These are phyloP conservation scores for Caradrina kadenii DNA, from an alignment of 2,888 invertebrate species.

Conservation along the genomic window DNA sequence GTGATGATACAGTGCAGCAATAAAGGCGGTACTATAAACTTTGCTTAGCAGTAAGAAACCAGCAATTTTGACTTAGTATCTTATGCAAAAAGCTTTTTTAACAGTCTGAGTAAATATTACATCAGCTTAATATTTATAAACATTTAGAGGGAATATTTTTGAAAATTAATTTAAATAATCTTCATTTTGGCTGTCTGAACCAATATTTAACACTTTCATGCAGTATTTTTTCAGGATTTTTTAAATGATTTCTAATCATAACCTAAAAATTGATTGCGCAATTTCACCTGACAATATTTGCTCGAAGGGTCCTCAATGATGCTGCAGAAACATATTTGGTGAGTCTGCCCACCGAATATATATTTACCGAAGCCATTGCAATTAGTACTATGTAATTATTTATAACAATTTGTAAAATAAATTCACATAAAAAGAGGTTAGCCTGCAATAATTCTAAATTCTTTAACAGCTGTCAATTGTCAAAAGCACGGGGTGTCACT, in stretches of 20 bases:
- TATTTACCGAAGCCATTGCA: constrained; percentile 88
- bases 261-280: constrained; percentile 81
- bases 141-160: too few species aligned
- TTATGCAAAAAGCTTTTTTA: not conserved
- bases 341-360: constrained; percentile 86
- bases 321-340: constrained; percentile 87
- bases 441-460: constrained; percentile 65
- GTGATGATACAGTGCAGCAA: not conserved
- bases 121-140: constrained; percentile 43
- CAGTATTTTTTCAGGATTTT: constrained; percentile 36
- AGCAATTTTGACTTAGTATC: not conserved
- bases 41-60: too few species aligned
- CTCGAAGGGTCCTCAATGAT: constrained; percentile 81
- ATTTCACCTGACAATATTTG: constrained; percentile 87
- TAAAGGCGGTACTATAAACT: too few species aligned
- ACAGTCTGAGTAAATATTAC: constrained; percentile 28
- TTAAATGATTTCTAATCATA: constrained; percentile 70
- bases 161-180: not conserved
- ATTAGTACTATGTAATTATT: constrained; percentile 60
- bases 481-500: not conserved
- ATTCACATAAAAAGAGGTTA: constrained; percentile 74
- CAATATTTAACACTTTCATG: not conserved
- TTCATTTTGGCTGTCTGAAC: not conserved
- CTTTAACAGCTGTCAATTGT: constrained; percentile 58
- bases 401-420: constrained; percentile 53